Evolutionary conservation across 2,797 vertebrate genomes (phyloP).

Genomic region (Pangasius sanitwongsei): DNA sequence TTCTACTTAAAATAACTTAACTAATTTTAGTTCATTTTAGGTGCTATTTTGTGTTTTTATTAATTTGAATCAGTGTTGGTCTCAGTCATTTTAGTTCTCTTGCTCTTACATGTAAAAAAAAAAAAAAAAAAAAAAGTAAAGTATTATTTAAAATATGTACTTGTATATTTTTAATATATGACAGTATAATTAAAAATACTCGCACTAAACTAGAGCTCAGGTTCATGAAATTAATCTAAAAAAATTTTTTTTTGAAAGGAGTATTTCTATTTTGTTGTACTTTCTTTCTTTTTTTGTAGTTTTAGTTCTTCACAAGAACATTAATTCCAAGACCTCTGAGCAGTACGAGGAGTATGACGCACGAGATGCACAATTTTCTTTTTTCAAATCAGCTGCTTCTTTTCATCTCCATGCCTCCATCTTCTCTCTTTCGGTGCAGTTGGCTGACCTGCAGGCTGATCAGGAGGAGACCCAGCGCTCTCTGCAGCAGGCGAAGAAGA

Average conservation of each 20-base stretch:
- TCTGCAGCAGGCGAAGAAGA: slow-evolving; percentile 94
- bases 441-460: slow-evolving; percentile 90
- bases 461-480: slow-evolving; percentile 89
- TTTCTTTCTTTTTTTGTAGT: not conserved
- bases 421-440: slow-evolving; percentile 64
- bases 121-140: not conserved
- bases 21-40: too few relatives aligned
- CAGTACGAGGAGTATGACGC: not conserved
- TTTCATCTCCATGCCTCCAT: not conserved
- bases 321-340: not conserved
- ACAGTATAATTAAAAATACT: not conserved
- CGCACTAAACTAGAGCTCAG: not conserved
- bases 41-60: too few relatives aligned
- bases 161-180: not conserved
- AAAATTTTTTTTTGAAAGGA: too few relatives aligned
- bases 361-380: not conserved
- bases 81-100: too few relatives aligned
- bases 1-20: too few relatives aligned
- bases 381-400: not conserved
- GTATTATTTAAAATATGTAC: not conserved
- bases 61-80: too few relatives aligned
- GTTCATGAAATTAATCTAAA: not conserved
- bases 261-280: not conserved
- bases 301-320: not conserved
- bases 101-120: too few relatives aligned